Conservation (phyloP, 1,140 invertebrate species). For the Planococcus citri region DNA sequence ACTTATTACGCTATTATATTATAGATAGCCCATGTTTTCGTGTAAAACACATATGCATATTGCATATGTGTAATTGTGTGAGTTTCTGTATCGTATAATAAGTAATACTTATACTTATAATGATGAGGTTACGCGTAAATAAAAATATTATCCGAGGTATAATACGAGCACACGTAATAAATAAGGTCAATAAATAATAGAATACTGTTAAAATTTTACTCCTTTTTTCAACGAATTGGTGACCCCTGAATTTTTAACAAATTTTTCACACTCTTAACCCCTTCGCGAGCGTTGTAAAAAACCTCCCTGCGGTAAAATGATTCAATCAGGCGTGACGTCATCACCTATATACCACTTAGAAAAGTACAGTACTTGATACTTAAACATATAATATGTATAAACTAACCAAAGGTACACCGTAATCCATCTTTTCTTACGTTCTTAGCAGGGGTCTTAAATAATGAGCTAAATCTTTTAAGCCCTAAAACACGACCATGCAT, state of each 20-base stretch:
- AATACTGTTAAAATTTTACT: background rate
- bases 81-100: too few relatives aligned
- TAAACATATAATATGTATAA: background rate
- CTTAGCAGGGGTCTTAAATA: background rate
- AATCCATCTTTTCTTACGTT: background rate
- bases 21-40: too few relatives aligned
- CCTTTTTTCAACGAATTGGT: background rate
- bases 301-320: background rate
- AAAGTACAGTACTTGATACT: too few relatives aligned
- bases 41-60: too few relatives aligned
- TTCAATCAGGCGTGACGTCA: background rate
- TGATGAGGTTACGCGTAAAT: background rate
- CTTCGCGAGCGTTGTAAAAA: background rate
- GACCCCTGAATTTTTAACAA: background rate
- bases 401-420: background rate
- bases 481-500: background rate
- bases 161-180: too few relatives aligned
- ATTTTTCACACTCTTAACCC: background rate
- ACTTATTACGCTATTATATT: background rate
- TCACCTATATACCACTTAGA: too few relatives aligned
- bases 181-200: too few relatives aligned
- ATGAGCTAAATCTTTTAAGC: slow-evolving; percentile 2
- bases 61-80: too few relatives aligned
- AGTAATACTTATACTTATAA: background rate
- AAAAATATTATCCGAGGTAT: background rate